Base-by-base conservation (phyloP, 2,113 vertebrate genomes). In the Callocephalon fimbriatum region DNA sequence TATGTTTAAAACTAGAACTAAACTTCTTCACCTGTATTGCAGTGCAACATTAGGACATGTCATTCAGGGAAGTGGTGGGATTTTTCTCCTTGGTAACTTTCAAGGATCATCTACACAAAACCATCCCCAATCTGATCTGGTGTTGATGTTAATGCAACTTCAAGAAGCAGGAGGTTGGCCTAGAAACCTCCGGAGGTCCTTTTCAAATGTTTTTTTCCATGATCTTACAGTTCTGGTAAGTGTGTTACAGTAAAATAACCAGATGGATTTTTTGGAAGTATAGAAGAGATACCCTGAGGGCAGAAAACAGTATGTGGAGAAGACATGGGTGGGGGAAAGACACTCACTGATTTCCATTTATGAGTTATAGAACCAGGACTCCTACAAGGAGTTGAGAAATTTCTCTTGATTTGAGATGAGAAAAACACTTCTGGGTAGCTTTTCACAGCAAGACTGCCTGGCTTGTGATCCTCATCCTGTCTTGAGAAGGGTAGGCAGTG, bases 261-360 rank as follows among this genome's bases (percentile, higher is more conserved):
- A 97, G 95, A 93, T 95, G 95, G 95, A 92, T 81, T 88, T 97
- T 95, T 91, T 86, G 45, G 92, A 96, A 96, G 79, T 88, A 96
- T 95, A 90, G 93, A 96, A 86, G 63, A 95, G 88, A 96, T 95
- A 97, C 95, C 96, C 96, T 95, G 80, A 96, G 96, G 95, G 93
- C 96, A 96, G 87, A 87, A 96, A 95, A 78, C 92, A 87, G 62
- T 93, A 67, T 83, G 88, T 83, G 70, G 95, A 93, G 94, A 94
- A 87, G 84, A 89, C 87, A 93, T 26, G 50, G 79, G 8, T 87
- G 86, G 79, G 82, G 79, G 65, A 58, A 95, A 95, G 85, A 59
- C 70, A 77, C 65, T 93, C 56, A 22, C 62, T 79, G 66, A 75
- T 94, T 96, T 94, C 87, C 93, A 83, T 97, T 96, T 95, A 82